A percentile compares a stretch with the other conserved stretches of the same genome.
Evolutionary conservation across 1,140 invertebrate genomes (phyloP).

Genomic region (Panonychus citri): DNA sequence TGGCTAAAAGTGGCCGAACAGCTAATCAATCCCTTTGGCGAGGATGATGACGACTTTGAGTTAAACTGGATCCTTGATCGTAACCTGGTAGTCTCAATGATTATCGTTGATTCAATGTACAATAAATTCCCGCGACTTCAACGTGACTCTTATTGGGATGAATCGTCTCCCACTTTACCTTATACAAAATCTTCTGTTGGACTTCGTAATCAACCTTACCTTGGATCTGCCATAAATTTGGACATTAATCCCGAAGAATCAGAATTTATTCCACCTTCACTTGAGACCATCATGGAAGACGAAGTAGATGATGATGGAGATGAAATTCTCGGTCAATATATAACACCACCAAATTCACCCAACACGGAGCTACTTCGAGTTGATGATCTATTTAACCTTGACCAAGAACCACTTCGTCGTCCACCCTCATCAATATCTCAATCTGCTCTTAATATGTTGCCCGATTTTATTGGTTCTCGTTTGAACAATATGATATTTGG

Average conservation of each 20-base stretch:
- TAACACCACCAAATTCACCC: constrained; percentile 10
- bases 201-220: constrained; percentile 15
- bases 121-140: constrained; percentile 14
- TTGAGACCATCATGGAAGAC: constrained; percentile 15
- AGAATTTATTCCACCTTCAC: constrained; percentile 15
- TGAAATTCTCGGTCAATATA: no score
- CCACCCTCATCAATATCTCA: constrained; percentile 8
- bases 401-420: constrained; percentile 2
- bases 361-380: constrained; percentile 6
- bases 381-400: neutral
- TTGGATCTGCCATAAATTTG: constrained; percentile 18
- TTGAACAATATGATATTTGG: constrained; percentile 15
- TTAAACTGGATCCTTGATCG: constrained; percentile 16
- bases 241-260: constrained; percentile 14
- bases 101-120: constrained; percentile 16
- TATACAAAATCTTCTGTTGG: constrained; percentile 19
- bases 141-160: constrained; percentile 26
- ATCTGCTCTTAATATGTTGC: constrained; percentile 5
- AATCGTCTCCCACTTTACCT: constrained; percentile 20
- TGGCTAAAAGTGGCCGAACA: constrained; percentile 39
- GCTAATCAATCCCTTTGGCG: constrained; percentile 27
- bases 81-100: constrained; percentile 13
- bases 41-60: constrained; percentile 31
- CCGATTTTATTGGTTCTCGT: constrained; percentile 8
- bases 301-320: constrained; percentile 14